A percentile compares a stretch with the other conserved stretches of the same genome.
phyloP scores from a whole-genome alignment of 1,140 invertebrate genomes.

The Copidosoma floridanum region DNA sequence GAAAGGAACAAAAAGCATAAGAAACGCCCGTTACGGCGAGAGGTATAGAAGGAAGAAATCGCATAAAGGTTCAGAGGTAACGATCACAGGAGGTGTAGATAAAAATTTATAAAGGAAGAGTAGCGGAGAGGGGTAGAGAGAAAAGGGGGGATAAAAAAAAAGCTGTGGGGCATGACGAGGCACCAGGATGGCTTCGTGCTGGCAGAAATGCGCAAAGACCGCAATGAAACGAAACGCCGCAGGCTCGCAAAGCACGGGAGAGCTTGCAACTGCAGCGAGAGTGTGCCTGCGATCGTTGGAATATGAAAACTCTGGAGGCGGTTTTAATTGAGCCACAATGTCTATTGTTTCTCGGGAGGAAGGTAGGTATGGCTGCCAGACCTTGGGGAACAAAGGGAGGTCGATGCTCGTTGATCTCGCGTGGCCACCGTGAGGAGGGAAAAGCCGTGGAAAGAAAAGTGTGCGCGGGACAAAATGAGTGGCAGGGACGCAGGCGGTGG shows the following conservation, averaged over 20 bases:
- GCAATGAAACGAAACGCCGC: slow-evolving; percentile 53
- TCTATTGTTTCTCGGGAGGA: slow-evolving; percentile 52
- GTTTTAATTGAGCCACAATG: slow-evolving; percentile 57
- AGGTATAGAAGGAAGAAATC: too few relatives aligned
- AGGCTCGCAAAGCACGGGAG: slow-evolving; percentile 24
- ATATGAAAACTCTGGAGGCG: slow-evolving; percentile 56
- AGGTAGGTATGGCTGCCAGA: slow-evolving; percentile 27
- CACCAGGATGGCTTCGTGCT: slow-evolving; percentile 5
- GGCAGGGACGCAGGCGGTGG: neutral
- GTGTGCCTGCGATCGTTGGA: slow-evolving; percentile 40
- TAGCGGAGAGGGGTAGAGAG: neutral
- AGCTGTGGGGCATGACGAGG: slow-evolving; percentile 4
- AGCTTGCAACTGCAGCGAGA: neutral
- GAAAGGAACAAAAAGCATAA: too few relatives aligned
- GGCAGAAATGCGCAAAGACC: slow-evolving; percentile 36
- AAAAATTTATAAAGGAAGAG: slow-evolving; percentile 15
- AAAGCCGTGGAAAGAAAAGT: neutral
- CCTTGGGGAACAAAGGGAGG: slow-evolving; percentile 41
- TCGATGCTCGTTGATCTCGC: too few relatives aligned
- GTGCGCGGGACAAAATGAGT: neutral
- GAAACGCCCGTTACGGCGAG: too few relatives aligned
- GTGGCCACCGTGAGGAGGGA: too few relatives aligned
- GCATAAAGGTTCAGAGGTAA: too few relatives aligned
- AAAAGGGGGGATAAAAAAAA: slow-evolving; percentile 2
- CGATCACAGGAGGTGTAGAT: too few relatives aligned